Conservation (phyloP, 1,140 invertebrate species). For the Ceratoteleas bidentatus region DNA sequence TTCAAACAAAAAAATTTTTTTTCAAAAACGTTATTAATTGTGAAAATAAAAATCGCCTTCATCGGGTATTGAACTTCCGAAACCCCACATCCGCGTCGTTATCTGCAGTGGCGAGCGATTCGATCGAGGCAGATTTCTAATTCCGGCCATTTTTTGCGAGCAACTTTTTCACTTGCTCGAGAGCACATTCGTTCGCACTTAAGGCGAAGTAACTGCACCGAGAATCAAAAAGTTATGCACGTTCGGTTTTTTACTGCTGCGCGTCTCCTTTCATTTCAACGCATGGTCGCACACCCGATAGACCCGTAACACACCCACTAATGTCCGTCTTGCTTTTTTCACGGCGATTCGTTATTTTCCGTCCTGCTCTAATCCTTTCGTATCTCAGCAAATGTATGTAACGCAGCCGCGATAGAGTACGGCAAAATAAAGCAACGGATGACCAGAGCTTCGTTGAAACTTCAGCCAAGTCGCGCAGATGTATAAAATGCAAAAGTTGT, state of each 20-base stretch:
- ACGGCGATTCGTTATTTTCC: constrained; percentile 1
- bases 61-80: no score
- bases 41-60: no score
- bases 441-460: constrained; percentile 10
- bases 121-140: not conserved
- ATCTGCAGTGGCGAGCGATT: no score
- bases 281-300: constrained; percentile 77
- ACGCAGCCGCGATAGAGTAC: constrained; percentile 21
- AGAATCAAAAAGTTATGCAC: constrained; percentile 46
- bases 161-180: not conserved
- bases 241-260: constrained; percentile 42
- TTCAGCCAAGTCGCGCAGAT: constrained; percentile 1
- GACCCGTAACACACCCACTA: constrained; percentile 62
- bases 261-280: constrained; percentile 81
- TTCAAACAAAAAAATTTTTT: no score
- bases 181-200: constrained; percentile 17
- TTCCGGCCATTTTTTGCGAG: not conserved
- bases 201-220: constrained; percentile 29
- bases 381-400: constrained; percentile 23
- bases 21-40: no score
- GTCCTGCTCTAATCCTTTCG: constrained; percentile 48
- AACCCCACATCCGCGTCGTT: no score
- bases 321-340: constrained; percentile 31
- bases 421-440: constrained; percentile 24
- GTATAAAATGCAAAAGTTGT: constrained; percentile 4